These are phyloP conservation scores for Daktulosphaira vitifoliae DNA, from an alignment of 1,140 invertebrate species.

Conservation along the genomic window DNA sequence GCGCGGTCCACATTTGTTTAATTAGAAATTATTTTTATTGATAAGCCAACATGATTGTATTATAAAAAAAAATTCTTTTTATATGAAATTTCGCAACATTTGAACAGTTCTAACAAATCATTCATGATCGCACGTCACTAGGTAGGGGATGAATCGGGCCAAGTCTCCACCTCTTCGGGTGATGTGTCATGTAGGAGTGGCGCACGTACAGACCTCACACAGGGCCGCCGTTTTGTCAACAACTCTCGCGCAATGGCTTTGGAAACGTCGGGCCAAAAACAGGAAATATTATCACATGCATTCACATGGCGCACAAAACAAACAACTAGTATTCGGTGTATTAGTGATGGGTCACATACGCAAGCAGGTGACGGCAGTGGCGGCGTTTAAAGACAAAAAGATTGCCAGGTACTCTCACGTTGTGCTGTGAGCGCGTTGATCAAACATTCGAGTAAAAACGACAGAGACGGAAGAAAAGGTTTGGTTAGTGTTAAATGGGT, in stretches of 20 bases:
- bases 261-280: background rate
- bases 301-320: constrained; percentile 2
- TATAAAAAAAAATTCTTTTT: too few relatives aligned
- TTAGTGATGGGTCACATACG: too few relatives aligned
- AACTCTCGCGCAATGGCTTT: background rate
- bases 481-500: constrained; percentile 31
- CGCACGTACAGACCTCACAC: constrained; percentile 15
- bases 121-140: too few relatives aligned
- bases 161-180: too few relatives aligned
- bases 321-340: too few relatives aligned
- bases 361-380: constrained; percentile 9
- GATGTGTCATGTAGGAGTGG: constrained; percentile 19
- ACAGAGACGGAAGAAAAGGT: constrained; percentile 7
- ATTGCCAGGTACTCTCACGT: background rate
- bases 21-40: too few relatives aligned
- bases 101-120: too few relatives aligned
- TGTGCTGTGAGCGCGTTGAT: constrained; percentile 4
- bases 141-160: too few relatives aligned
- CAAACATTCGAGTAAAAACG: constrained; percentile 9
- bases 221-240: constrained; percentile 28
- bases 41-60: too few relatives aligned
- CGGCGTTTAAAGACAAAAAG: constrained; percentile 30
- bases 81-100: too few relatives aligned
- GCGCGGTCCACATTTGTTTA: too few relatives aligned
- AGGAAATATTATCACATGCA: constrained; percentile 16